Base-by-base conservation (phyloP, 1,140 invertebrate species). In the Chelonus insularis region DNA sequence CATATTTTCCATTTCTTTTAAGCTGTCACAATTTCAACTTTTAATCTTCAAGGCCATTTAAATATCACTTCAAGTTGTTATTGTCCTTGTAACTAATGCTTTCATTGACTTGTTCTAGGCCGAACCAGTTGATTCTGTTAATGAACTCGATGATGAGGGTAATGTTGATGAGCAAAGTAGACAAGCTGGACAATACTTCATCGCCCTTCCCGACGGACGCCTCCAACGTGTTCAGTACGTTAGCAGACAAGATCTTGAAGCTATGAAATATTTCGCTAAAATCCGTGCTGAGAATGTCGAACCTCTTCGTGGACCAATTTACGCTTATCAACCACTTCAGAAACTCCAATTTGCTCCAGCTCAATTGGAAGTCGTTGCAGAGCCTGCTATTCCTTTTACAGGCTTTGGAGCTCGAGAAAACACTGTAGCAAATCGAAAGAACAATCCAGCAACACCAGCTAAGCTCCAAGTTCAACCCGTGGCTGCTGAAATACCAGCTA, bases 241-340 rank as follows among this genome's bases (percentile, higher is more conserved):
- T 14, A 84, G 82, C 34, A 74, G 74, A 4, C 75, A 83, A 58
- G 77, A 85, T 65, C 56, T 75, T 43, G 79, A 81, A 56, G 82
- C 83, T 4, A 85, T 84, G 83, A 83, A 76, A n/a, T 84, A 82
- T 63, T 79, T 82, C 14, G 83, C 84, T 6, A 79, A 79, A 54
- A 80, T 85, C 14, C 79, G 75, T 3, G 83, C 83, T 9, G 78
- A 84, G 60, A 82, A 84, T 68, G 82, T 85, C 0, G 83, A 85
- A 23, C 83, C 83, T 2, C 76, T 85, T 32, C 76, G 75, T 4
- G 83, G 82, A 37, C 82, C 83, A 6, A 82, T 85, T 64, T 85
- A 82, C 65, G 81, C 82, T 2, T 85, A 85, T 63, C 65, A 80
- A 12, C 83, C 83, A 0, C 65, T 81, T 2, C 76, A 80, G 60